Conservation (phyloP, 30 jellyfish, hydroid and myxozoan genomes). For the Aurelia sp. region DNA sequence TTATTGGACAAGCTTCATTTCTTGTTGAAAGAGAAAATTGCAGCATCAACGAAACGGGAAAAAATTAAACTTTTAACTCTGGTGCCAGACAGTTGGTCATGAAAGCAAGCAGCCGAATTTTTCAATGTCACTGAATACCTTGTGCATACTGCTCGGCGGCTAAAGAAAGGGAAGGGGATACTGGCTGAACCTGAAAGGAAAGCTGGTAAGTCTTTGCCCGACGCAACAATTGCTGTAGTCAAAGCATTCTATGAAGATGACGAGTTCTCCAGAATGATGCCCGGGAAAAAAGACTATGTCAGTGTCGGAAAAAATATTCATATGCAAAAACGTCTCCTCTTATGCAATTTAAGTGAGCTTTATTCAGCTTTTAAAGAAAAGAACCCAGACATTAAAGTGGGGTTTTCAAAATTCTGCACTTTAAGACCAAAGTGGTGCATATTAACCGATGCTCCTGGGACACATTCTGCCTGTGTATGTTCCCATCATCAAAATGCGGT, state of each 20-base stretch:
- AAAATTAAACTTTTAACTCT: conserved; percentile 22
- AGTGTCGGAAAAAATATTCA: conserved; percentile 50
- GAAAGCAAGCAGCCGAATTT: conserved; percentile 19
- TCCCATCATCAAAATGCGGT: conserved; percentile 63
- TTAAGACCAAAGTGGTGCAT: conserved; percentile 82
- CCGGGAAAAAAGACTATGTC: conserved; percentile 75
- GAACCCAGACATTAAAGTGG: conserved; percentile 48
- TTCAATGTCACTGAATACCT: conserved; percentile 46
- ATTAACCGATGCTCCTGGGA: conserved; percentile 66
- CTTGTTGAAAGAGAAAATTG: conserved; percentile 30
- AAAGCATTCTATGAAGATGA: conserved; percentile 44
- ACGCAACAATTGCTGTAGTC: neutral
- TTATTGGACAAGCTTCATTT: conserved; percentile 32
- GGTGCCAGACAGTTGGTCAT: conserved; percentile 38
- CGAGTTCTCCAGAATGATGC: conserved; percentile 60
- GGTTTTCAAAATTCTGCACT: conserved; percentile 69
- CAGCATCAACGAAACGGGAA: neutral
- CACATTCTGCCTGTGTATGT: conserved; percentile 85
- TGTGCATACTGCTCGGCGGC: conserved; percentile 36
- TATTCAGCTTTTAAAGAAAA: conserved; percentile 51
- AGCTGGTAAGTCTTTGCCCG: neutral
- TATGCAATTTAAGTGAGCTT: conserved; percentile 52
- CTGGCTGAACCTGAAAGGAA: conserved; percentile 20
- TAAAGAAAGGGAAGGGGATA: conserved; percentile 49
- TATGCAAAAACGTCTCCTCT: conserved; percentile 59